Evolutionary conservation across 2,113 vertebrate genomes (phyloP), one percentile per base, ranked within the genome.

Genomic region (Pachycephala philippinensis): DNA sequence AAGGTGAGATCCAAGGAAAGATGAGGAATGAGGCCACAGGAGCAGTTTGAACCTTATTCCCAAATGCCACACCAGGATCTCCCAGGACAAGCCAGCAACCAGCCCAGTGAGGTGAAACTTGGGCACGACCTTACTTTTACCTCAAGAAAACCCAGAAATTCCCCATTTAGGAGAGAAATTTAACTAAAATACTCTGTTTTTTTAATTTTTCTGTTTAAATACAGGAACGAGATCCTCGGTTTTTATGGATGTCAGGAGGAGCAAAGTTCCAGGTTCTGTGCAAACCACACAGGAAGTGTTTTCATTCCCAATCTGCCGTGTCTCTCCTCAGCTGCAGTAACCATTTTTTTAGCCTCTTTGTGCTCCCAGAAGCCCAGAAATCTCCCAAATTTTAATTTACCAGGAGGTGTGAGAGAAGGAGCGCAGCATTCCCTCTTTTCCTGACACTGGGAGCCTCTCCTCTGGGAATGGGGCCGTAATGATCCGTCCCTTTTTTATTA

Each of bases 231-330:
- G 96, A 91, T 75, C 61, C 52, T 83, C 26, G 2, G 1, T 12
- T 94, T 96, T 93, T 71, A 91, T 85, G 78, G 71, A 69, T 33
- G 60, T 61, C 93, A 69, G 79, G 88, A 96, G 95, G 86, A 92
- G 59, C 77, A 72, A n/a, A 89, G 71, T 16, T 87, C 28, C 65
- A 77, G 40, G 84, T 69, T 85, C 42, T 1, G 15, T 8, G 56
- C 89, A 95, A 97, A 82, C 86, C 95, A 84, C 96, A 95, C 68
- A 96, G 96, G 95, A 97, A 91, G 20, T 20, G 52, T 89, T 97
- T 95, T 85, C 71, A 91, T 93, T 94, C 91, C 95, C 91, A 93
- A 33, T 66, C 53, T 28, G 57, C 89, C 14, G n/a, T 3, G 0
- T 81, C 88, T 47, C 92, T 94, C 83, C 93, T 77, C 44, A 53